A percentile compares a stretch with the other conserved stretches of the same genome.
Conservation (phyloP, 2,113 vertebrate species). For the Herpailurus yagouaroundi region DNA sequence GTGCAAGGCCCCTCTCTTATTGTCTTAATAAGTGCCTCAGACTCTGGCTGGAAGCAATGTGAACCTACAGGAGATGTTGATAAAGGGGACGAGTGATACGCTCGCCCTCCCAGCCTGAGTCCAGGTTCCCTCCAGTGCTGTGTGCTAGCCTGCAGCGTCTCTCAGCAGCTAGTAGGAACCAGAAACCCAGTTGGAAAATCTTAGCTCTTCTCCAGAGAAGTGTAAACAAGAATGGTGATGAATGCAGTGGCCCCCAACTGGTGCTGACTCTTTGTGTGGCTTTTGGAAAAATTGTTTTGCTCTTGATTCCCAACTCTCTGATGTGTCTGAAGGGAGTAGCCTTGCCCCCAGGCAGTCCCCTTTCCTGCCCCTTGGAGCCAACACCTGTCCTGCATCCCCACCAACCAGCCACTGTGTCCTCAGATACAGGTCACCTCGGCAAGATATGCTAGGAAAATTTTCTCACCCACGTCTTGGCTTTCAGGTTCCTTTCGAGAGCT, state of each 20-base stretch:
- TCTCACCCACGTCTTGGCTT: not conserved
- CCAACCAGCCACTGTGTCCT: not conserved
- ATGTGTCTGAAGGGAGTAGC: not conserved
- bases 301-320: not conserved
- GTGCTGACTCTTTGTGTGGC: not conserved
- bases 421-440: not conserved
- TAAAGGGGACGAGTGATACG: not conserved
- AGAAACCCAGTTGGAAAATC: not conserved
- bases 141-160: not conserved
- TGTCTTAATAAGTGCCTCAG: not conserved
- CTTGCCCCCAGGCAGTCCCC: not conserved
- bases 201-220: not conserved
- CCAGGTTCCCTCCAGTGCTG: not conserved
- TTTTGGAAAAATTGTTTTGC: not conserved
- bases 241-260: not conserved
- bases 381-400: not conserved
- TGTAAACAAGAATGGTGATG: not conserved
- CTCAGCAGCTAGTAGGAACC: not conserved
- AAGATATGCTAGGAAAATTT: constrained; percentile 30
- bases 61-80: not conserved
- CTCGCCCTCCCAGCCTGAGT: not conserved
- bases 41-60: not conserved
- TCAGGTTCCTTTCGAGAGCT: constrained; percentile 1
- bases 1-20: not conserved
- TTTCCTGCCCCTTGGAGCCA: not conserved